phyloP scores from a whole-genome alignment of 2,113 vertebrate species.

The Leptocoma aspasia region DNA sequence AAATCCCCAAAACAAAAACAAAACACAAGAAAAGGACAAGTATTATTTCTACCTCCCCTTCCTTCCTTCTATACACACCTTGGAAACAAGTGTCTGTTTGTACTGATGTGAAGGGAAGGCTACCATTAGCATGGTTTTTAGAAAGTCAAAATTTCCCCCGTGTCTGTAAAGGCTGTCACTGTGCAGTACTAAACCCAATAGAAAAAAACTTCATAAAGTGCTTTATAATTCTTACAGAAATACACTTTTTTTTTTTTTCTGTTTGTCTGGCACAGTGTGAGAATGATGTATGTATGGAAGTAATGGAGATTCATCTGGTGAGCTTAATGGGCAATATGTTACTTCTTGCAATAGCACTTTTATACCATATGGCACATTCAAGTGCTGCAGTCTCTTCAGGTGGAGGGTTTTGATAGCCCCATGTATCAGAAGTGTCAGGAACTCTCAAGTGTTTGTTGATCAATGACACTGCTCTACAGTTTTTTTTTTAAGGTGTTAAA shows the following conservation, averaged over 20 bases:
- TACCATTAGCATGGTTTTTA: not conserved
- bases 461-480: not conserved
- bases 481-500: not conserved
- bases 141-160: not conserved
- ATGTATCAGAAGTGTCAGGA: not conserved
- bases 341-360: not conserved
- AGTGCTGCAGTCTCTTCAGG: not conserved
- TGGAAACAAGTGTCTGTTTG: not conserved
- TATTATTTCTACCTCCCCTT: not conserved
- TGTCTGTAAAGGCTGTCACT: not conserved
- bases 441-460: not conserved
- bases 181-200: not conserved
- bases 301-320: not conserved
- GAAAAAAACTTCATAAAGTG: not conserved
- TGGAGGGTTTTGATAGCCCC: not conserved
- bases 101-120: not conserved
- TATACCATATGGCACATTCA: not conserved
- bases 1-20: not conserved
- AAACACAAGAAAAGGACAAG: not conserved
- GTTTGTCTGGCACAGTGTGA: not conserved
- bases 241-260: not conserved
- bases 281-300: not conserved
- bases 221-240: not conserved
- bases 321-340: slow-evolving; percentile 9
- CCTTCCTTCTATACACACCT: not conserved